Evolutionary conservation across 2,888 invertebrate species (phyloP).

Genomic region (Venusia cambrica): DNA sequence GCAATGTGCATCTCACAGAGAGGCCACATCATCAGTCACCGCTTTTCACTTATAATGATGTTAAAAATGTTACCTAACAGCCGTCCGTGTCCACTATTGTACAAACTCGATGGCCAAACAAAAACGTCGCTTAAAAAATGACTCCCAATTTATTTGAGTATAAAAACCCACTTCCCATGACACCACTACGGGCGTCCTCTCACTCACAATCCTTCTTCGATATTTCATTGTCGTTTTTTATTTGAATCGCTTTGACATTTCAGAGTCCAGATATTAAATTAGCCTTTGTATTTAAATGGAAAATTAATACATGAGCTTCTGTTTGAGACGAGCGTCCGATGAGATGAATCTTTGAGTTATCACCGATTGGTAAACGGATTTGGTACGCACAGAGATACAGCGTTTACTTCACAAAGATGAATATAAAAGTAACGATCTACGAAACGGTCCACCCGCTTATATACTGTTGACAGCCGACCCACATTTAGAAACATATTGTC

Average conservation of each 20-base stretch:
- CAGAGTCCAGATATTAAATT: conserved; percentile 78
- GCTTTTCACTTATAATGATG: conserved; percentile 79
- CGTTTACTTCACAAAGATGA: too few species aligned
- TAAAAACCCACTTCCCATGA: conserved; percentile 74
- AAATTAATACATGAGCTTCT: conserved; percentile 66
- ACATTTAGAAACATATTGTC: too few species aligned
- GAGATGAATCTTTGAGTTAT: conserved; percentile 7
- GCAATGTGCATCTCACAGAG: conserved; percentile 40
- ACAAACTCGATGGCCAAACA: conserved; percentile 63
- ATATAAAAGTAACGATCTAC: too few species aligned
- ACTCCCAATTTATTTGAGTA: conserved; percentile 77
- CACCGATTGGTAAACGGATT: too few species aligned
- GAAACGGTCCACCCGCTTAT: too few species aligned
- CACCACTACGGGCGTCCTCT: conserved; percentile 62
- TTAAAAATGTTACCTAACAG: conserved; percentile 78
- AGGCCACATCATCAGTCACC: conserved; percentile 63
- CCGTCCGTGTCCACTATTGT: conserved; percentile 77
- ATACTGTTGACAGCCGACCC: too few species aligned
- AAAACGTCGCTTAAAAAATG: conserved; percentile 68
- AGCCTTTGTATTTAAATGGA: conserved; percentile 79
- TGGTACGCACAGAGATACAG: too few species aligned
- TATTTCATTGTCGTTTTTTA: conserved; percentile 67
- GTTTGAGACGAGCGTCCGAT: conserved; percentile 27
- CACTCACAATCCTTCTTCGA: conserved; percentile 64
- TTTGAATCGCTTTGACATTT: conserved; percentile 73